Base-by-base conservation (phyloP, 2,113 vertebrate genomes). In the Prunella fulvescens region DNA sequence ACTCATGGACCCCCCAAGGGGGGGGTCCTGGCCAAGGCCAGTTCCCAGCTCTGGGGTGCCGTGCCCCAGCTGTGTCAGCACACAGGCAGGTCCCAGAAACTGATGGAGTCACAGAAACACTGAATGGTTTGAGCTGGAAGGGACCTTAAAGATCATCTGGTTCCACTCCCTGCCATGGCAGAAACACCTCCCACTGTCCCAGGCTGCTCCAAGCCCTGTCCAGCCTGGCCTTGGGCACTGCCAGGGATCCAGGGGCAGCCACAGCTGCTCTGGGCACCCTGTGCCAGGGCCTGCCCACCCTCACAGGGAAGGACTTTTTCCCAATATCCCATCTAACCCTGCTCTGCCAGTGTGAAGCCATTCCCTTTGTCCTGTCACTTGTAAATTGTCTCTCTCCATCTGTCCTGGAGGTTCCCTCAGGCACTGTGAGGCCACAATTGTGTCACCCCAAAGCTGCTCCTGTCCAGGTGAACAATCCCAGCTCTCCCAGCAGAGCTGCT, bases 191-290 rank as follows among this genome's bases (percentile, higher is more conserved):
- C 26, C 51, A 24, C 37, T 7, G 1, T 0, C 5, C 29, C 51
- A 66, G 19, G 14, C 0, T 10, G 31, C 14, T 65, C 67, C 66
- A 8, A 56, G 7, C 17, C 7, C 19, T 0, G 0, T 64, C 50
- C 66, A 72, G 0, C 65, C 56, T 14, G 29, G 7, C 15, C 40
- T 48, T 0, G 67, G 1, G 0, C 42, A 50, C 14, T 37, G 0
- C 5, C 58, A 65, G 44, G 44, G 22, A 44, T 44, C 17, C 73
- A 51, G 58, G 22, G 37, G 18, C 50, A 70, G 56, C 22, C 72
- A 10, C 54, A 78, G 64, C 28, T 61, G 0, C 64, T 47, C 56
- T 53, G 62, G 33, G 8, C 33, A 76, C 7, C 9, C 44, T 69
- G 47, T 61, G 64, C 61, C 61, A 58, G 83, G 60, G 71, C 24